Conservation (phyloP, 2,113 vertebrate genomes). For the Stegastes partitus region DNA sequence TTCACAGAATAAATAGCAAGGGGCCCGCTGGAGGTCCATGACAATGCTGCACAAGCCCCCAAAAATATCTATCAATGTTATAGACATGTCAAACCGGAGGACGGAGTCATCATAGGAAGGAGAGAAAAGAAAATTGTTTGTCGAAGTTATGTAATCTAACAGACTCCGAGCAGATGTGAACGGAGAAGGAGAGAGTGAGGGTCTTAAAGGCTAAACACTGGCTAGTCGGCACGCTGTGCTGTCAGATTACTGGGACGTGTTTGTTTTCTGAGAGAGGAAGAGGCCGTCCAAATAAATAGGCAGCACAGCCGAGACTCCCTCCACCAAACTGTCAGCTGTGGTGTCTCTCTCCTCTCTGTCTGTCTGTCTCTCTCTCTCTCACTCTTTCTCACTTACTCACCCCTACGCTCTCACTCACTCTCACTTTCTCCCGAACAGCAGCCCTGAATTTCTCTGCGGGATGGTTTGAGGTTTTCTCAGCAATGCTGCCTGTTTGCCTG, state of each 20-base stretch:
- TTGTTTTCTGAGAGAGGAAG: conserved; percentile 80
- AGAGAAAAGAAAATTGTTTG: conserved; percentile 72
- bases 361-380: conserved; percentile 41
- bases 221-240: conserved; percentile 70
- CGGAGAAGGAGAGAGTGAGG: conserved; percentile 43
- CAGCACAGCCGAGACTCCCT: conserved; percentile 63
- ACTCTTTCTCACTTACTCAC: conserved; percentile 7
- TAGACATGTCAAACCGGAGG: conserved; percentile 9
- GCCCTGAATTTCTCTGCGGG: conserved; percentile 76
- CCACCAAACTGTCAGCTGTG: conserved; percentile 67
- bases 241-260: conserved; percentile 80
- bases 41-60: conserved; percentile 18
- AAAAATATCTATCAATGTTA: conserved; percentile 51
- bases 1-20: conserved; percentile 62
- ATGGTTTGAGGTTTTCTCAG: conserved; percentile 83
- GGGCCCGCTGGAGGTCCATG: conserved; percentile 41
- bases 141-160: conserved; percentile 75
- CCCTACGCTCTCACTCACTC: conserved; percentile 39
- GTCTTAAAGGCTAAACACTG: conserved; percentile 59
- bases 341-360: too few species aligned
- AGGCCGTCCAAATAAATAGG: conserved; percentile 82
- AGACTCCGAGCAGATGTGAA: conserved; percentile 75
- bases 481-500: conserved; percentile 79
- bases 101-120: conserved; percentile 47
- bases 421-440: conserved; percentile 59